These are phyloP conservation scores for Seira ritae DNA, from an alignment of 2,888 invertebrate species.

Conservation along the genomic window DNA sequence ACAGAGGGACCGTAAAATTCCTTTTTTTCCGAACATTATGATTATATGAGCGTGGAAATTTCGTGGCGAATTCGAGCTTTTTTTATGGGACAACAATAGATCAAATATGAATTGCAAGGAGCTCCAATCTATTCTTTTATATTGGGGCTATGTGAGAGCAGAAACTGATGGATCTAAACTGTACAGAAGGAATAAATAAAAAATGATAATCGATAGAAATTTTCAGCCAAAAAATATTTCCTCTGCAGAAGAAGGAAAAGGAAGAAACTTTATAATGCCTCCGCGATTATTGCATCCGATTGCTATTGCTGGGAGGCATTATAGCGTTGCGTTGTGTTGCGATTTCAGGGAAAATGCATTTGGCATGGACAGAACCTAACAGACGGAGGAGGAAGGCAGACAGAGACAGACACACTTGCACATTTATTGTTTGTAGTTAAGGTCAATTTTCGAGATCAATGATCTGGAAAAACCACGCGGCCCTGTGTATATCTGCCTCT, in stretches of 20 bases:
- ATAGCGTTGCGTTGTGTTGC: too few species aligned
- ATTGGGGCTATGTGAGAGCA: too few species aligned
- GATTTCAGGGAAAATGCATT: conserved; percentile 23
- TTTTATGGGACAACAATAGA: background rate
- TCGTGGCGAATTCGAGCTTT: conserved; percentile 55
- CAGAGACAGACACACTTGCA: conserved; percentile 65
- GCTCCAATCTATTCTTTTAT: too few species aligned
- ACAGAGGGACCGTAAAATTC: conserved; percentile 64
- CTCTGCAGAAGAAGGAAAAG: too few species aligned
- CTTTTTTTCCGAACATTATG: conserved; percentile 53
- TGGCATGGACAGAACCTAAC: background rate
- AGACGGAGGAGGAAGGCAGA: background rate
- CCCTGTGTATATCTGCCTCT: background rate
- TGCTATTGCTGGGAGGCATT: too few species aligned
- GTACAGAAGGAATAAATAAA: too few species aligned
- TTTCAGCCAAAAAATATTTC: too few species aligned
- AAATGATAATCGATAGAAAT: too few species aligned
- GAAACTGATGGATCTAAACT: too few species aligned
- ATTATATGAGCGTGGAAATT: conserved; percentile 54
- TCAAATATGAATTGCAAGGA: background rate
- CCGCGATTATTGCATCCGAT: too few species aligned
- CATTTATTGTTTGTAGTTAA: conserved; percentile 70
- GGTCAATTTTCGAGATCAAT: conserved; percentile 73
- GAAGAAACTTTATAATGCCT: too few species aligned
- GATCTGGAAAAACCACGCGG: conserved; percentile 72